These are phyloP conservation scores for Halictus rubicundus DNA, from an alignment of 1,140 invertebrate species.

Conservation along the genomic window DNA sequence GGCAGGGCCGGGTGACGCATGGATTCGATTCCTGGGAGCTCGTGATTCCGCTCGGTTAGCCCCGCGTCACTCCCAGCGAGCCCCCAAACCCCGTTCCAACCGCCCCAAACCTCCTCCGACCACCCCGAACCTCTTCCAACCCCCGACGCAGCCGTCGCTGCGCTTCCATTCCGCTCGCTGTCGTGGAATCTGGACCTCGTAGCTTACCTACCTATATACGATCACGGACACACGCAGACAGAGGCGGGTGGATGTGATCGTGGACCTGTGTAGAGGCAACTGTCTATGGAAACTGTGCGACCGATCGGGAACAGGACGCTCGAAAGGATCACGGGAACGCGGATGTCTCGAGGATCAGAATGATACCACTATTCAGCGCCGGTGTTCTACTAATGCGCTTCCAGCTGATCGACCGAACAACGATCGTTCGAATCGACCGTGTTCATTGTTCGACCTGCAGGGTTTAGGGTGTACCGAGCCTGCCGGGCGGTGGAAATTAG, in stretches of 20 bases:
- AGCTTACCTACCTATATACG: constrained; percentile 37
- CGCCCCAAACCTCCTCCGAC: constrained; percentile 47
- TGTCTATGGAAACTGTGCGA: too few species aligned
- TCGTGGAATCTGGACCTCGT: constrained; percentile 71
- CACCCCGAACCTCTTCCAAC: too few species aligned
- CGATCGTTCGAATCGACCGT: background rate
- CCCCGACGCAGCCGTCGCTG: constrained; percentile 41
- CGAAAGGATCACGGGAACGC: constrained; percentile 26
- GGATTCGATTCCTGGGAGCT: constrained; percentile 81
- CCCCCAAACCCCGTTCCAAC: constrained; percentile 74
- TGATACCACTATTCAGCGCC: constrained; percentile 23
- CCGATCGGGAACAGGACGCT: constrained; percentile 1
- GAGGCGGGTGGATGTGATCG: too few species aligned
- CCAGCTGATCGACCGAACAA: constrained; percentile 6
- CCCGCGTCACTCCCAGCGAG: constrained; percentile 80
- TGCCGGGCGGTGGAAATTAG: too few species aligned
- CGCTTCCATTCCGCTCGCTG: constrained; percentile 55
- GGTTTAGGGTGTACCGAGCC: too few species aligned
- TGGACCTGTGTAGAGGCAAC: background rate
- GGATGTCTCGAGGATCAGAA: background rate
- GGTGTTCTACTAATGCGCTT: constrained; percentile 8
- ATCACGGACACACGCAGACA: background rate
- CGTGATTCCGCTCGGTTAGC: constrained; percentile 81
- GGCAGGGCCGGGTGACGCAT: constrained; percentile 80
- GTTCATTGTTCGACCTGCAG: background rate